Conservation (phyloP, 2,888 invertebrate genomes). For the Drosophila buzzatii region DNA sequence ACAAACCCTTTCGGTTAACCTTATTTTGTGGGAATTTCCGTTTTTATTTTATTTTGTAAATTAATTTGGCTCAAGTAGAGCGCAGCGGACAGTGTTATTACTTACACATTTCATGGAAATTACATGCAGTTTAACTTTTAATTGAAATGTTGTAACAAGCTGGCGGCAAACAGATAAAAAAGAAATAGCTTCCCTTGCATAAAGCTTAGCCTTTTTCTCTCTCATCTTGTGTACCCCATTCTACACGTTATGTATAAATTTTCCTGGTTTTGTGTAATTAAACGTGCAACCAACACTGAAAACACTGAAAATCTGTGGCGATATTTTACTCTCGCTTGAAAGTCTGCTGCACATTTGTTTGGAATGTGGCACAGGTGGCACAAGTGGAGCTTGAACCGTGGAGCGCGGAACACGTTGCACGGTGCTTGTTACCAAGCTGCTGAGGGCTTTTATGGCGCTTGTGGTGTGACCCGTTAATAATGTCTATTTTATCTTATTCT, state of each 20-base stretch:
- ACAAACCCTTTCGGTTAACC: conserved; percentile 39
- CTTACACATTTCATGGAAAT: conserved; percentile 73
- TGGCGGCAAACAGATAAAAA: not conserved
- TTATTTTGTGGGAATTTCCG: conserved; percentile 16
- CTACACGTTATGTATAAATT: conserved; percentile 8
- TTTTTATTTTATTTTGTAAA: conserved; percentile 54
- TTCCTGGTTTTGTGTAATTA: conserved; percentile 65
- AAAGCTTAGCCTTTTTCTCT: conserved; percentile 6
- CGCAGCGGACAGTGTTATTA: conserved; percentile 59
- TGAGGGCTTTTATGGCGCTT: conserved; percentile 20
- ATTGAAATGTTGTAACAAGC: conserved; percentile 75
- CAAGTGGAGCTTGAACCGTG: not conserved
- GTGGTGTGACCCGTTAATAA: conserved; percentile 51
- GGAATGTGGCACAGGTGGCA: conserved; percentile 26
- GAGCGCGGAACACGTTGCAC: not conserved
- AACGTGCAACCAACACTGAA: conserved; percentile 44
- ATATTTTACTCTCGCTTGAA: conserved; percentile 52
- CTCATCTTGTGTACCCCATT: not conserved
- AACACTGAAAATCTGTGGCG: conserved; percentile 38
- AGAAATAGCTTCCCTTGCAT: conserved; percentile 31
- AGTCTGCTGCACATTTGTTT: conserved; percentile 58
- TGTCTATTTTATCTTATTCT: conserved; percentile 63
- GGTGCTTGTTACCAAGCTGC: conserved; percentile 30
- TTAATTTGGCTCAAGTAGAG: conserved; percentile 64
- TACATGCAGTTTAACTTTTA: conserved; percentile 79